Percentiles rank a stretch among this genome's conserved stretches.
phyloP scores from a whole-genome alignment of 1,140 invertebrate genomes.

The Aphelinus certus region DNA sequence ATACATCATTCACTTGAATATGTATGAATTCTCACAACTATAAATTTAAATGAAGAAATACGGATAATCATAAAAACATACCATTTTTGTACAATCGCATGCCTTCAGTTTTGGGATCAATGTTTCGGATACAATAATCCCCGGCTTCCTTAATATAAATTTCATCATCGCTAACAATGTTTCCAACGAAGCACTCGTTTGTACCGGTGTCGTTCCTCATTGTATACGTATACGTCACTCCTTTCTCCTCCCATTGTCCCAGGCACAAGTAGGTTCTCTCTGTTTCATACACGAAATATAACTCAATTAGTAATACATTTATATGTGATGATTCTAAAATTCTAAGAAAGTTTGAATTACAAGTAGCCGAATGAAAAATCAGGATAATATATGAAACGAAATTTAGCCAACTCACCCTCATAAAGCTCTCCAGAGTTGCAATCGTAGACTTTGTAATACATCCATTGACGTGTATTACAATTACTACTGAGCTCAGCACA shows the following conservation, averaged over 20 bases:
- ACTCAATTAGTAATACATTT: too few relatives aligned
- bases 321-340: not conserved
- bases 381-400: not conserved
- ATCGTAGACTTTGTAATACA: conserved; percentile 77
- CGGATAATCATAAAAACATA: conserved; percentile 37
- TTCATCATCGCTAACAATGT: conserved; percentile 72
- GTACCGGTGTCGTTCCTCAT: conserved; percentile 72
- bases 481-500: conserved; percentile 80
- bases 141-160: conserved; percentile 78
- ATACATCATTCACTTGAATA: conserved; percentile 24
- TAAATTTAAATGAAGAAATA: conserved; percentile 25
- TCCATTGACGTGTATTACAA: conserved; percentile 75
- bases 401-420: conserved; percentile 66
- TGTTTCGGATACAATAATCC: conserved; percentile 73
- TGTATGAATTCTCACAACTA: not conserved
- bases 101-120: conserved; percentile 71
- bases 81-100: conserved; percentile 74
- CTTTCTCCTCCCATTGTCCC: conserved; percentile 76
- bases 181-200: conserved; percentile 79
- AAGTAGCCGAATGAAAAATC: conserved; percentile 17
- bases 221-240: conserved; percentile 76
- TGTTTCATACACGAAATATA: conserved; percentile 45
- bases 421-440: conserved; percentile 72
- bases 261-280: conserved; percentile 77
- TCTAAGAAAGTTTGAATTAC: not conserved